Conservation (phyloP, 2,113 vertebrate species). For the Melanerpes aurifrons region DNA sequence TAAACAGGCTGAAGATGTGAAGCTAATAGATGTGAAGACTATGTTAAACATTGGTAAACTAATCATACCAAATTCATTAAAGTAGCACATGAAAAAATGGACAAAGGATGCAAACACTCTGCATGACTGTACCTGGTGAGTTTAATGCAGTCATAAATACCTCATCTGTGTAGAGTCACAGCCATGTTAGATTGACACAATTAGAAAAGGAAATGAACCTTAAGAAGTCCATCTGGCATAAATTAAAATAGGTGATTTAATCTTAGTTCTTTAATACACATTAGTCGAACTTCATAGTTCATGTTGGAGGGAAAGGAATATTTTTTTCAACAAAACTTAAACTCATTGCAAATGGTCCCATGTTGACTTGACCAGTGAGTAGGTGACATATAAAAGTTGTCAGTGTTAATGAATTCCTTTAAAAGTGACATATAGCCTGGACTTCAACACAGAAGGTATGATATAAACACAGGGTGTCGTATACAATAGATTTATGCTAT, state of each 20-base stretch:
- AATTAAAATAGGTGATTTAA: neutral
- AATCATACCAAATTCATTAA: neutral
- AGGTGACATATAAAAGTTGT: neutral
- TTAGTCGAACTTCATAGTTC: neutral
- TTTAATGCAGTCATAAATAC: neutral
- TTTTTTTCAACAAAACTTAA: neutral
- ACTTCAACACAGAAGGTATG: neutral
- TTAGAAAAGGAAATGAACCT: neutral
- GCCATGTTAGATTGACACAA: neutral
- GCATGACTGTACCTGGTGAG: neutral
- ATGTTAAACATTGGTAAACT: neutral
- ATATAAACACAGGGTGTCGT: neutral
- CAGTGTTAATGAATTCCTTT: constrained; percentile 1
- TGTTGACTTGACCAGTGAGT: neutral
- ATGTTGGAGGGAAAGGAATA: neutral
- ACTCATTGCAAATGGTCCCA: neutral
- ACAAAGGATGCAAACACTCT: neutral
- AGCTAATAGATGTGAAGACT: neutral
- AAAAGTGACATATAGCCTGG: neutral
- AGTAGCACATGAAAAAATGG: neutral
- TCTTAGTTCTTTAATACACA: neutral
- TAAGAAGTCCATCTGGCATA: neutral
- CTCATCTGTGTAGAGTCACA: neutral
- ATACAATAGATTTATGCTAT: neutral
- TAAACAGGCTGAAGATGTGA: no score